Evolutionary conservation across 2,797 vertebrate genomes (phyloP), one percentile per base, ranked within the genome.

Genomic region (Lagocephalus sceleratus): DNA sequence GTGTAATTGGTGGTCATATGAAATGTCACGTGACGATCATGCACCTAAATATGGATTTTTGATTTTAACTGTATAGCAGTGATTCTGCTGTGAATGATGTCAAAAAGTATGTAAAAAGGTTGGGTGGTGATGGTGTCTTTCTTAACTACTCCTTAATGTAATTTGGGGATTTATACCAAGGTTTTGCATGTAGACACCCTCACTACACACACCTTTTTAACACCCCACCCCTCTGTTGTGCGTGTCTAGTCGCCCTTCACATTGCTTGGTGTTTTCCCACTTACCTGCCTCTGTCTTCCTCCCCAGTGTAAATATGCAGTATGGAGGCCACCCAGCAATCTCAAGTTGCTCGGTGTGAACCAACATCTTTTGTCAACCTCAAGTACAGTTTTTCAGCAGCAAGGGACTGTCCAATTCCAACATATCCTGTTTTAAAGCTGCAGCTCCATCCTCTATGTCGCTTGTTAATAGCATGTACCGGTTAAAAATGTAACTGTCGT

Each of bases 381-480:
- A 2, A 66, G 66, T 73, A 51, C 81, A 63, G 72, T 59, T 50
- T 63, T 67, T 70, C 62, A 85, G 75, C 84, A 82, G 83, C 75
- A 75, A 84, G 76, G 84, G 75, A 79, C 84, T 81, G 76, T 79
- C 74, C 54, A 20, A 38, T 55, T 77, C 71, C 78, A 74, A 69
- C 63, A 51, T 85, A 78, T 78, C 82, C 73, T 76, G 78, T 76
- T 80, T 81, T 63, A 57, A 81, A 84, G 77, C 81, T 67, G 83
- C 52, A n/a, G 58, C 77, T 71, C 78, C 81, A 73, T 82, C 81
- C 66, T 78, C 82, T 86, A 81, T 82, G 88, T 92, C 84, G 87
- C 90, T 92, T 92, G 91, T 92, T 90, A 87, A 92, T 92, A 91
- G 91, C 91, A 92, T 92, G 91, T 91, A 88, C 88, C 75, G 88